phyloP scores from a whole-genome alignment of 92 coral and sea anemone genomes.

The Phenganax subtilis region DNA sequence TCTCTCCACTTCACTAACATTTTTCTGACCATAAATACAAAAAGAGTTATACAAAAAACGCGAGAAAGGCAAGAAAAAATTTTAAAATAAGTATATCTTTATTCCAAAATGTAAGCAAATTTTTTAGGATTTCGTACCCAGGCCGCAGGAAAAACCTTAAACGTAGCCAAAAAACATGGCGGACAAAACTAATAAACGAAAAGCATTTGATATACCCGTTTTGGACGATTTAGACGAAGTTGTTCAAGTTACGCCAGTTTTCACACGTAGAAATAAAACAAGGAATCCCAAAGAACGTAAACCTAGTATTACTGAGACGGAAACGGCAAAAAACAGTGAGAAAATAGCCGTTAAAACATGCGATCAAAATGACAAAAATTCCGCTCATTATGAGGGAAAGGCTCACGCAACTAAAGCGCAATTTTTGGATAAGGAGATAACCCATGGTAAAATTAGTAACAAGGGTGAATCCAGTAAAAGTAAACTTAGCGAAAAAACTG shows the following conservation, averaged over 20 bases:
- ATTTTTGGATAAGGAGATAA: neutral
- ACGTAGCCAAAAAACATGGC: constrained; percentile 33
- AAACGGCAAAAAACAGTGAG: neutral
- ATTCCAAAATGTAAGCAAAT: neutral
- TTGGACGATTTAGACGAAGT: constrained; percentile 68
- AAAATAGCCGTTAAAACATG: neutral
- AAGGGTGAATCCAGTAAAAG: neutral
- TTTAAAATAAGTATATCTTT: neutral
- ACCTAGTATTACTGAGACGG: neutral
- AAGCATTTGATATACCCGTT: constrained; percentile 60
- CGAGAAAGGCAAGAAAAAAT: neutral
- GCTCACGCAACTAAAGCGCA: neutral
- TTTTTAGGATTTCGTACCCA: constrained; percentile 1
- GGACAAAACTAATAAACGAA: constrained; percentile 28
- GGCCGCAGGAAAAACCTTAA: neutral
- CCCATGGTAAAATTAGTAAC: neutral
- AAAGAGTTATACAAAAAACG: neutral
- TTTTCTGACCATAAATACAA: neutral
- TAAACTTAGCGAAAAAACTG: constrained; percentile 8
- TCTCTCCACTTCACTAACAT: neutral
- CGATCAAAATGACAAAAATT: neutral
- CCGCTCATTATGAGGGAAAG: neutral
- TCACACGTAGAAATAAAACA: constrained; percentile 12
- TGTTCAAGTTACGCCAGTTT: constrained; percentile 31
- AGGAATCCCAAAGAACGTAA: neutral